Percentiles rank a stretch among this genome's conserved stretches.
Evolutionary conservation across 2,113 vertebrate genomes (phyloP).

Genomic region (Colistium nudipinnis): DNA sequence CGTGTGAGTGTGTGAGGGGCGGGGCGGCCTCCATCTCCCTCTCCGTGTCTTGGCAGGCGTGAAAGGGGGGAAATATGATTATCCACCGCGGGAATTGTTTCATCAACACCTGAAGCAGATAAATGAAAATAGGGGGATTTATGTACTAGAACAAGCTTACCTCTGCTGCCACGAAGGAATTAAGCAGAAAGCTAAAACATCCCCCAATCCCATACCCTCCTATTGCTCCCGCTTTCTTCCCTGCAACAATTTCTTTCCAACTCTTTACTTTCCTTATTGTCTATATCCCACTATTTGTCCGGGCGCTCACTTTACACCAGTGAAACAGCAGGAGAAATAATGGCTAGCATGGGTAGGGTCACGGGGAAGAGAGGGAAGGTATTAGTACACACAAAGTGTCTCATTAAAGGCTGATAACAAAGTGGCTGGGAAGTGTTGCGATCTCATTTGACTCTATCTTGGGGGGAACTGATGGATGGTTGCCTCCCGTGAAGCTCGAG

Average conservation of each 20-base stretch:
- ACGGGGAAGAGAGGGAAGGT: constrained; percentile 27
- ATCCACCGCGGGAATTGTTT: constrained; percentile 77
- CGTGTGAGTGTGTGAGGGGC: background rate
- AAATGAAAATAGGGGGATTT: constrained; percentile 79
- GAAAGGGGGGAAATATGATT: constrained; percentile 76
- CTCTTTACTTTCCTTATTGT: constrained; percentile 14
- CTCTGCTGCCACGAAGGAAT: constrained; percentile 79
- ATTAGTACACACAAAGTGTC: constrained; percentile 51
- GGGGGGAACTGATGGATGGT: constrained; percentile 16
- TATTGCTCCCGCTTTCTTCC: constrained; percentile 19
- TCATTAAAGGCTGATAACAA: constrained; percentile 54
- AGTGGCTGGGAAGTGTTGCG: constrained; percentile 34
- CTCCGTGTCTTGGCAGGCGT: constrained; percentile 63
- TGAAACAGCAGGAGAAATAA: constrained; percentile 43
- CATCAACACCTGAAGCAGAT: constrained; percentile 81
- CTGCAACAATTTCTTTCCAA: constrained; percentile 16
- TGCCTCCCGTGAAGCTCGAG: constrained; percentile 18
- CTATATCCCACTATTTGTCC: constrained; percentile 15
- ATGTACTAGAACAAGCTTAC: constrained; percentile 70
- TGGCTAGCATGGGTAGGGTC: constrained; percentile 40
- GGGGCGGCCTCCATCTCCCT: constrained; percentile 43
- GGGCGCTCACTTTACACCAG: constrained; percentile 29
- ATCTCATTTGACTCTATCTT: constrained; percentile 53
- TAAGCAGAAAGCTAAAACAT: constrained; percentile 70
- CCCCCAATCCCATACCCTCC: constrained; percentile 19